Evolutionary conservation across 2,113 vertebrate genomes (phyloP), one percentile per base, ranked within the genome.

Genomic region (Alligator sinensis): DNA sequence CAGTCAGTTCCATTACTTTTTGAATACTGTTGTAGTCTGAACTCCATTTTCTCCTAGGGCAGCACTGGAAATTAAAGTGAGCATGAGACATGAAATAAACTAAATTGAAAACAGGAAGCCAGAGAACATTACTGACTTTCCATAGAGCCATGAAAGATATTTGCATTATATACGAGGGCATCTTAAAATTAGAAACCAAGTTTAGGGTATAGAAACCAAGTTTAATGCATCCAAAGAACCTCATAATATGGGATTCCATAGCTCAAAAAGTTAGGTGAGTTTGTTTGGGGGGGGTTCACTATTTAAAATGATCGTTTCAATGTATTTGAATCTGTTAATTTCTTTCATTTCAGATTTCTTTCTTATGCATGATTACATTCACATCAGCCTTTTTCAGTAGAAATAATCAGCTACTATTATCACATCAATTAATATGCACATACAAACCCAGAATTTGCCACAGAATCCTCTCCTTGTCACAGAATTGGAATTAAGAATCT

Each of bases 11-110:
- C 95, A 87, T 95, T 89, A 92, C 62, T 78, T 84, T 88, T 34
- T 87, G 88, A 92, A 87, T 90, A 81, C 87, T 90, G 84, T 72
- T 87, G 63, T 25, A 90, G 66, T 61, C 88, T 90, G 89, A 96
- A 95, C 86, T 92, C 91, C 94, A 78, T 94, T 96, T 97, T 95
- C 91, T 96, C 90, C 84, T 91, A 91, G 84, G 92, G 94, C 91
- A 94, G 84, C 92, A 96, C 88, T 87, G 66, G 27, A 30, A 70
- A 70, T 60, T 60, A 60, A 60, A 60, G 59, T 21, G 82, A 91
- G 82, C 79, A 82, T 83, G 74, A 94, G 63, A 68, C 80, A 58
- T 77, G 76, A 88, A 96, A 96, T 81, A 63, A 89, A 81, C 75
- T 57, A 58, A 21, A 87, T 11, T 93, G 57, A 77, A 55, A 92